Percentiles rank a stretch among this genome's conserved stretches.
Evolutionary conservation across 2,888 invertebrate species (phyloP).

Genomic region (Acleris cristana): DNA sequence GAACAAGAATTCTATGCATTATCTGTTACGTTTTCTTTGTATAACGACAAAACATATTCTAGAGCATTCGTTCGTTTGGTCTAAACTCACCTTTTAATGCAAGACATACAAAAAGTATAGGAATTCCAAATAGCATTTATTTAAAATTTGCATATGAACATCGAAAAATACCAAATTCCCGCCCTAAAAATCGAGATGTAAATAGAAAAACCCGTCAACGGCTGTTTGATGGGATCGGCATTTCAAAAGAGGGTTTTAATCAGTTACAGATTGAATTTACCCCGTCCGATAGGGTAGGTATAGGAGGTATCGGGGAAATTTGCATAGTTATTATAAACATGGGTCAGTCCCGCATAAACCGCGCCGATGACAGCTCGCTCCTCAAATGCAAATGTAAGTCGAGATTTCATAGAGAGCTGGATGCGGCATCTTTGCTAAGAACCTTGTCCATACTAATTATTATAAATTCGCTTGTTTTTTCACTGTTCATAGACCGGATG

Average conservation of each 20-base stretch:
- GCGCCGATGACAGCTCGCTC: slow-evolving; percentile 71
- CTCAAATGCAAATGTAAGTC: slow-evolving; percentile 66
- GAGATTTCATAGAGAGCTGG: slow-evolving; percentile 46
- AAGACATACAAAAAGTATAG: too few species aligned
- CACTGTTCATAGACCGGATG: too few species aligned
- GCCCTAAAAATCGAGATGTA: slow-evolving; percentile 14
- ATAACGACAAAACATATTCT: too few species aligned
- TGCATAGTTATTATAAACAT: slow-evolving; percentile 83
- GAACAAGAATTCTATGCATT: too few species aligned
- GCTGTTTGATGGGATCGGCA: slow-evolving; percentile 57
- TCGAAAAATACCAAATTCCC: not conserved
- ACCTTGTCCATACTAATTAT: too few species aligned
- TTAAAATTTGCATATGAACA: not conserved
- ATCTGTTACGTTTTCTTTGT: too few species aligned
- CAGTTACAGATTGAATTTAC: slow-evolving; percentile 81
- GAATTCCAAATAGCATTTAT: not conserved
- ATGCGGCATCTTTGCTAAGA: slow-evolving; percentile 2
- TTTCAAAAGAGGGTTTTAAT: slow-evolving; percentile 75
- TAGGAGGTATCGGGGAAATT: slow-evolving; percentile 78
- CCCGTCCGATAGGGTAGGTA: slow-evolving; percentile 70
- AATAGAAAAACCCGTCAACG: slow-evolving; percentile 48
- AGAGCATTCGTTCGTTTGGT: too few species aligned
- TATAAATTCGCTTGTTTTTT: too few species aligned
- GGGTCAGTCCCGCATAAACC: slow-evolving; percentile 79
- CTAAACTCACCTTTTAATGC: too few species aligned